Percentiles rank a stretch among this genome's conserved stretches.
Conservation (phyloP, 2,888 invertebrate species). For the Trachelus tabidus region DNA sequence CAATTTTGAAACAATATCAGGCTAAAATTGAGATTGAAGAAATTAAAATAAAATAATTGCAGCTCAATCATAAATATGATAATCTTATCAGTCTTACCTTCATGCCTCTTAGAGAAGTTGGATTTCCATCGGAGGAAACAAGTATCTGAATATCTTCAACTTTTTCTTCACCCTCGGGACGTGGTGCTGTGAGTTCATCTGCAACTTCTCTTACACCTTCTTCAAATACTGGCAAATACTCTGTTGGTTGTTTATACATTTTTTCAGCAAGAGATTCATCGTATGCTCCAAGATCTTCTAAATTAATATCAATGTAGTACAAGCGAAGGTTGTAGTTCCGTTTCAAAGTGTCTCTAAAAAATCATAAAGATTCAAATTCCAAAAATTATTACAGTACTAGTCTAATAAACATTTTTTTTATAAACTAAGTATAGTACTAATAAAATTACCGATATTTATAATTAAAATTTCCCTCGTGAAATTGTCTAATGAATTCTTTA, state of each 20-base stretch:
- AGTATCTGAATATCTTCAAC: constrained; percentile 94
- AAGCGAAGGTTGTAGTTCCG: constrained; percentile 90
- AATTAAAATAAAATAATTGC: constrained; percentile 13
- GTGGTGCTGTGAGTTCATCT: constrained; percentile 94
- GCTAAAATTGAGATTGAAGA: constrained; percentile 70
- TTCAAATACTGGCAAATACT: constrained; percentile 93
- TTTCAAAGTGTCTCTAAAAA: constrained; percentile 88
- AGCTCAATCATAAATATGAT: background rate
- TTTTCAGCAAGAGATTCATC: constrained; percentile 94
- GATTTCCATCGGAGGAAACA: constrained; percentile 84
- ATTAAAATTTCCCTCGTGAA: constrained; percentile 94
- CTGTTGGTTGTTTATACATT: constrained; percentile 90
- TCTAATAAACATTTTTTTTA: background rate
- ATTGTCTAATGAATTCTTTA: constrained; percentile 94
- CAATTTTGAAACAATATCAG: constrained; percentile 90
- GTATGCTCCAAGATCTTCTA: constrained; percentile 94
- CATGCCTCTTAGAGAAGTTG: constrained; percentile 83
- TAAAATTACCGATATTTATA: constrained; percentile 90
- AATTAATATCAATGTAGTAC: constrained; percentile 90
- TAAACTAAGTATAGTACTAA: background rate
- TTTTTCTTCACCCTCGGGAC: constrained; percentile 89
- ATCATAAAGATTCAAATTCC: background rate
- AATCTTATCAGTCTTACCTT: constrained; percentile 73
- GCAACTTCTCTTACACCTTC: constrained; percentile 97
- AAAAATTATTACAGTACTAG: background rate